A percentile compares a stretch with the other conserved stretches of the same genome.
Evolutionary conservation across 2,113 vertebrate genomes (phyloP).

Genomic region (Poecilia latipinna): DNA sequence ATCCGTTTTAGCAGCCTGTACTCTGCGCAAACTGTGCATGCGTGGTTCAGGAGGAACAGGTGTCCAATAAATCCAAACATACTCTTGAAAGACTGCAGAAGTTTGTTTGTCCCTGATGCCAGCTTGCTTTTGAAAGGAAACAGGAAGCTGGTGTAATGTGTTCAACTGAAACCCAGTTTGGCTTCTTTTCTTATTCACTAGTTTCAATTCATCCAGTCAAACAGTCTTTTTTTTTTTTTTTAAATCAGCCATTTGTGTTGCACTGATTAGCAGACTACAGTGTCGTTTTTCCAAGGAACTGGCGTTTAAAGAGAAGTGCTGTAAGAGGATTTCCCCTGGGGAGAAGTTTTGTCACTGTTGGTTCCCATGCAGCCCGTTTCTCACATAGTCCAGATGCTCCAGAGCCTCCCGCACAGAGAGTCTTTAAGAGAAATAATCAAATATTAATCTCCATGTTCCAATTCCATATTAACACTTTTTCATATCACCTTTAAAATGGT

Average conservation of each 20-base stretch:
- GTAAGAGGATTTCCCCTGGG: conserved; percentile 73
- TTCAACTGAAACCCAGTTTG: conserved; percentile 16
- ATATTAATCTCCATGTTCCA: conserved; percentile 46
- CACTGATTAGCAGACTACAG: conserved; percentile 45
- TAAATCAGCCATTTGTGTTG: conserved; percentile 41
- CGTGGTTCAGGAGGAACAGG: conserved; percentile 10
- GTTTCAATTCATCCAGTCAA: conserved; percentile 31
- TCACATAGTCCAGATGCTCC: conserved; percentile 57
- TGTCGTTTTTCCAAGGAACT: conserved; percentile 49
- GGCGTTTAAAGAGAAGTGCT: conserved; percentile 54
- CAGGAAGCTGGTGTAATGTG: conserved; percentile 11
- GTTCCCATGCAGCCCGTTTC: conserved; percentile 51
- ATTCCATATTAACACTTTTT: neutral
- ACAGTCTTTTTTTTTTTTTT: conserved; percentile 3
- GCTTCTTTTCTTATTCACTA: conserved; percentile 32
- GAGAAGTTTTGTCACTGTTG: conserved; percentile 47
- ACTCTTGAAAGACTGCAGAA: neutral
- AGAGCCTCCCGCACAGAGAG: conserved; percentile 47
- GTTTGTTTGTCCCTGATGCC: neutral
- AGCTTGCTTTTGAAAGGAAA: neutral
- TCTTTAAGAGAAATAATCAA: conserved; percentile 38
- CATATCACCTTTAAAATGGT: neutral
- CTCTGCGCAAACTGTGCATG: conserved; percentile 5
- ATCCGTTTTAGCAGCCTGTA: conserved; percentile 40
- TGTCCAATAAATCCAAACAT: conserved; percentile 35